Percentiles rank a stretch among this genome's conserved stretches.
phyloP scores from a whole-genome alignment of 2,888 invertebrate genomes.

The Papilio demoleus region DNA sequence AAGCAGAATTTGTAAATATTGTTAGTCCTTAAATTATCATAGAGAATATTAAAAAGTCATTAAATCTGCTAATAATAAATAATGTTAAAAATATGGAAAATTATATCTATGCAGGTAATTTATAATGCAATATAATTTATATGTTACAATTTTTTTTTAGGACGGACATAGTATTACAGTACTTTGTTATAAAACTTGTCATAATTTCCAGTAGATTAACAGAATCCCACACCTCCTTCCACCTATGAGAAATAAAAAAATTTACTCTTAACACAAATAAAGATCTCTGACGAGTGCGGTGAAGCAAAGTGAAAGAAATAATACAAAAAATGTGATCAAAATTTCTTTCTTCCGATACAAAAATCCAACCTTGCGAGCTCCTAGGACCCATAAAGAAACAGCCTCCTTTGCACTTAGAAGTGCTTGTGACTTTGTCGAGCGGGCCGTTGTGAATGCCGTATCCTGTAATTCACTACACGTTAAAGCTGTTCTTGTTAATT shows the following conservation, averaged over 20 bases:
- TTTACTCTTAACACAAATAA: constrained; percentile 33
- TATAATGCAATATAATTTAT: not conserved
- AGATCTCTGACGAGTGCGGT: constrained; percentile 46
- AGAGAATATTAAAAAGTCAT: not conserved
- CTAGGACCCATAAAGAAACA: constrained; percentile 96
- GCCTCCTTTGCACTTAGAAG: constrained; percentile 97
- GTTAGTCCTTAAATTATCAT: constrained; percentile 6
- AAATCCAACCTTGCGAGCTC: constrained; percentile 94
- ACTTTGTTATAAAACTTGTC: constrained; percentile 1
- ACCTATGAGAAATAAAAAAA: constrained; percentile 45
- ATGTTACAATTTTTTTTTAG: constrained; percentile 18
- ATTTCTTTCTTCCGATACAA: constrained; percentile 58
- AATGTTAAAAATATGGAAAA: not conserved
- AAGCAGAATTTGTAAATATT: constrained; percentile 1
- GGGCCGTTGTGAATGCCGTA: constrained; percentile 87
- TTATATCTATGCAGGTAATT: constrained; percentile 6
- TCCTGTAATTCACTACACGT: constrained; percentile 86
- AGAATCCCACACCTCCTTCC: constrained; percentile 44
- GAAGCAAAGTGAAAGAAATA: constrained; percentile 57
- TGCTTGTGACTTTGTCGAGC: constrained; percentile 88
- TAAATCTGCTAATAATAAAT: not conserved
- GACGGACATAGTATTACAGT: not conserved
- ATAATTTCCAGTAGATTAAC: constrained; percentile 41
- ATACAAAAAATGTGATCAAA: constrained; percentile 59
- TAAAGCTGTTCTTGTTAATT: constrained; percentile 77